Conservation (phyloP, 2,797 vertebrate genomes). For the Acrocephalus scirpaceus region DNA sequence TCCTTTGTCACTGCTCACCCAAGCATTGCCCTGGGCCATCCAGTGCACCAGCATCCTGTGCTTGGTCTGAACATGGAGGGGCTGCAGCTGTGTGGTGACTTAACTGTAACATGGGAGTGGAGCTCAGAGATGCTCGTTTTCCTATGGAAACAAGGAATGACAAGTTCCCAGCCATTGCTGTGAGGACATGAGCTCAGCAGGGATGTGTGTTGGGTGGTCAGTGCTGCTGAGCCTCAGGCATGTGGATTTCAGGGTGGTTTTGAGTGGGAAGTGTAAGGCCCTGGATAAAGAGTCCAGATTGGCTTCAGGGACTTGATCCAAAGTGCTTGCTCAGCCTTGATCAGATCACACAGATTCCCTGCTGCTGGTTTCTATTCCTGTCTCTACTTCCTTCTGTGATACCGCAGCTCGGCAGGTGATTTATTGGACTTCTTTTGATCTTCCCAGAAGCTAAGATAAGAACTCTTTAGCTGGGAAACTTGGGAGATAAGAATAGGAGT, state of each 20-base stretch:
- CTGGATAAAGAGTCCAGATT: accelerated
- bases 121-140: neutral
- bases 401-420: neutral
- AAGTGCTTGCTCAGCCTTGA: neutral
- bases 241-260: neutral
- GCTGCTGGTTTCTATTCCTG: neutral
- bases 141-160: neutral
- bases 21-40: neutral
- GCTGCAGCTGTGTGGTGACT: neutral
- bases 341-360: neutral
- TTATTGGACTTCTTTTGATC: neutral
- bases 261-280: accelerated
- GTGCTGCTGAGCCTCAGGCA: neutral
- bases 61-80: accelerated
- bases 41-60: neutral
- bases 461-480: neutral
- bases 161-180: accelerated
- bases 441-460: neutral
- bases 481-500: neutral
- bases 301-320: neutral
- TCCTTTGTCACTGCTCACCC: neutral
- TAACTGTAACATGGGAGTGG: neutral
- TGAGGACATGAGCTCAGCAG: accelerated
- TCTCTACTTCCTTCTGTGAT: neutral
- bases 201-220: accelerated